Evolutionary conservation across 1,140 invertebrate genomes (phyloP).

Genomic region (Platorchestia sp.): DNA sequence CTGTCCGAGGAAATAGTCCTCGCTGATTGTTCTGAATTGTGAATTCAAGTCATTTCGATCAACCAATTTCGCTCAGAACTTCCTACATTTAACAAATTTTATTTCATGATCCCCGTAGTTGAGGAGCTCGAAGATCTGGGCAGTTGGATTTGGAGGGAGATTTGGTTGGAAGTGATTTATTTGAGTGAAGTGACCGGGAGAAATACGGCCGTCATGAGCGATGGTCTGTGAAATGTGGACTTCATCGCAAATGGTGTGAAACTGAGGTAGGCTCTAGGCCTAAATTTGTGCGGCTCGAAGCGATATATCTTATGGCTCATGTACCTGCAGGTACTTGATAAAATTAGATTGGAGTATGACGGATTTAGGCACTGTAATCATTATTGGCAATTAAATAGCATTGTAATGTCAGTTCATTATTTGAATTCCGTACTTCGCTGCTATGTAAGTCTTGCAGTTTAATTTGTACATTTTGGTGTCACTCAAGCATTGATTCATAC

Average conservation of each 20-base stretch:
- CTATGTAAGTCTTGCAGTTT: not conserved
- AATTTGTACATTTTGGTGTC: not conserved
- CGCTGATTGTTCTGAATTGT: not conserved
- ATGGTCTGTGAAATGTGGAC: conserved; percentile 22
- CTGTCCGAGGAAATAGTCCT: not conserved
- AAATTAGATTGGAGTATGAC: not conserved
- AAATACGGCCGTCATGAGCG: not conserved
- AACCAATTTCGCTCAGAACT: not conserved
- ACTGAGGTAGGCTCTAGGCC: not conserved
- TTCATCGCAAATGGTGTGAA: conserved; percentile 6
- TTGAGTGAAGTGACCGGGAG: conserved; percentile 23
- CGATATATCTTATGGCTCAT: not conserved
- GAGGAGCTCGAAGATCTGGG: not conserved
- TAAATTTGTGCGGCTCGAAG: not conserved
- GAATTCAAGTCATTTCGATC: not conserved
- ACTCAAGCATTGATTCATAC: too few relatives aligned
- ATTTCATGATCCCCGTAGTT: not conserved
- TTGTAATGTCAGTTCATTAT: not conserved
- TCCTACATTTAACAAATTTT: not conserved
- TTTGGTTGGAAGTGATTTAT: conserved; percentile 21
- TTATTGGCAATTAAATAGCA: not conserved
- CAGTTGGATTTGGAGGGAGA: not conserved
- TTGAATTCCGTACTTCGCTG: not conserved
- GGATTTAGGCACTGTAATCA: not conserved
- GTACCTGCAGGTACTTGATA: not conserved